Conservation (phyloP, 2,113 vertebrate genomes). For the Chaetops frenatus region DNA sequence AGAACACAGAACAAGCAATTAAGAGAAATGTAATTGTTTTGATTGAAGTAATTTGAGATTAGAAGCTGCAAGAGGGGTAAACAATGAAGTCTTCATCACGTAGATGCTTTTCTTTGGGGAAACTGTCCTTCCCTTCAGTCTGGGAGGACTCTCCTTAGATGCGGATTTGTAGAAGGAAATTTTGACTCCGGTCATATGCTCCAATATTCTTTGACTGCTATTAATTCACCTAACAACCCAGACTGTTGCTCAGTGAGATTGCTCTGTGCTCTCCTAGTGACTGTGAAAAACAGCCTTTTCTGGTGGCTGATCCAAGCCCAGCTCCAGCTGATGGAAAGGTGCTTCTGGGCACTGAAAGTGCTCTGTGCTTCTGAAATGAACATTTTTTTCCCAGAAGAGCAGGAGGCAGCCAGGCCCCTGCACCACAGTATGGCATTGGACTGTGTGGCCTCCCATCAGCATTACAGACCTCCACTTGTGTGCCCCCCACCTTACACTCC, state of each 20-base stretch:
- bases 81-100: neutral
- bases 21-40: neutral
- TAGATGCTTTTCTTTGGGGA: neutral
- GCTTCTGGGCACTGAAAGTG: no score
- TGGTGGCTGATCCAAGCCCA: neutral
- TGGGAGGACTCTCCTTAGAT: neutral
- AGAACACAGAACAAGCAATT: conserved; percentile 10
- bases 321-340: neutral
- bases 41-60: neutral
- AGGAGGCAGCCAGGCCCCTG: neutral
- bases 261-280: neutral
- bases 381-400: neutral
- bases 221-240: neutral
- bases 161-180: neutral
- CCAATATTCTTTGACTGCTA: neutral
- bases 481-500: neutral
- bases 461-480: fast-evolving
- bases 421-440: fast-evolving
- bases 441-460: neutral
- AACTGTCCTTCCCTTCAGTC: neutral
- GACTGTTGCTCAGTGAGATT: neutral
- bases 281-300: fast-evolving
- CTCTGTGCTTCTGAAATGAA: neutral
- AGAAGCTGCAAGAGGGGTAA: neutral
- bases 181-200: neutral